A percentile compares a stretch with the other conserved stretches of the same genome.
phyloP scores from a whole-genome alignment of 1,140 invertebrate species.

The Leucophenga varia region DNA sequence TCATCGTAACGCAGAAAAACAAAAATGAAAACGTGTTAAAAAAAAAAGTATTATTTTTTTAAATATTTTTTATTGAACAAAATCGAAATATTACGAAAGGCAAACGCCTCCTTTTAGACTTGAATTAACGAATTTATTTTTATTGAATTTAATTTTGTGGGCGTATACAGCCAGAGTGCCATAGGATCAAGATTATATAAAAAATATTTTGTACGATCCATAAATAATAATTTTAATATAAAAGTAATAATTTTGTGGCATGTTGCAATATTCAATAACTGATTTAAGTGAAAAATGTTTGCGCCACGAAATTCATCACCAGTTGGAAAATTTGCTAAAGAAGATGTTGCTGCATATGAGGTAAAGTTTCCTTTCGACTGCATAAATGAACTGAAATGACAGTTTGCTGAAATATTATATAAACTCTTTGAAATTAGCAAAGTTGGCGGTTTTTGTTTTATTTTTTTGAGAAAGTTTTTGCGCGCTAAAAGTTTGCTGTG shows the following conservation, averaged over 20 bases:
- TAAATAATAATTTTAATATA: no score
- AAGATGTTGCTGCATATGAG: constrained; percentile 56
- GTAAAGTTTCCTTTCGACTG: constrained; percentile 21
- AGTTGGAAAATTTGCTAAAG: constrained; percentile 45
- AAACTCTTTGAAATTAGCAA: no score
- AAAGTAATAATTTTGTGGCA: background rate
- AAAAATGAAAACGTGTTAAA: no score
- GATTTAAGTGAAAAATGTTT: constrained; percentile 42
- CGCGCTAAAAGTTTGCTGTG: background rate
- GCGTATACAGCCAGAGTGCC: constrained; percentile 34
- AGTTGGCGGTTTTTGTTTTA: background rate
- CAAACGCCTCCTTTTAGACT: constrained; percentile 20
- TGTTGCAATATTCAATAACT: no score
- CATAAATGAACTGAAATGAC: constrained; percentile 9
- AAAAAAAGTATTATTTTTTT: no score
- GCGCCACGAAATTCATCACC: constrained; percentile 55
- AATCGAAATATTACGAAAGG: background rate
- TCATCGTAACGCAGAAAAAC: no score
- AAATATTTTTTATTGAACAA: constrained; percentile 1
- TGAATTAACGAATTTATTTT: constrained; percentile 31
- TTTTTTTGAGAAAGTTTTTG: background rate
- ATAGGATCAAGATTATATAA: no score
- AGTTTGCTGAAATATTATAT: background rate
- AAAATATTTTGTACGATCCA: no score
- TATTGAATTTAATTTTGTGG: constrained; percentile 24